These are phyloP conservation scores for Thaumatotibia leucotreta DNA, from an alignment of 1,140 invertebrate species.

Conservation along the genomic window DNA sequence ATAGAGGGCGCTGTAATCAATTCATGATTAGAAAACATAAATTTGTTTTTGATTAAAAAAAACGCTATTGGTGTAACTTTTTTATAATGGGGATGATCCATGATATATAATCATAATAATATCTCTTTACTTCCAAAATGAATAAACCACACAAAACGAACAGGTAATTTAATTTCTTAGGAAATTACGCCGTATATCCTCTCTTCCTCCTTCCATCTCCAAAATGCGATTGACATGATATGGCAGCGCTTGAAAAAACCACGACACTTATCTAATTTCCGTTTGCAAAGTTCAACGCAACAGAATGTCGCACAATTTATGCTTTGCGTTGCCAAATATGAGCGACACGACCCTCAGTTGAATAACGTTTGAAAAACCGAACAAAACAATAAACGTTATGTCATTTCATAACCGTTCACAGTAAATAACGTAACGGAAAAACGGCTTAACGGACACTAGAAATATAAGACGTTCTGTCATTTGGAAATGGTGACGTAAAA, in stretches of 20 bases:
- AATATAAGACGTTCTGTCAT: background rate
- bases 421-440: background rate
- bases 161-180: background rate
- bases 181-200: background rate
- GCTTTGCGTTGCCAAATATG: background rate
- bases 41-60: no score
- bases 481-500: background rate
- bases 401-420: background rate
- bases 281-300: background rate
- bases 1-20: no score
- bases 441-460: background rate
- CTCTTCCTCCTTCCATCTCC: background rate
- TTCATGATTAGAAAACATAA: no score
- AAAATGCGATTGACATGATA: background rate
- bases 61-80: no score
- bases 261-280: background rate
- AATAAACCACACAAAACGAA: background rate
- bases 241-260: background rate
- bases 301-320: conserved; percentile 3
- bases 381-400: background rate
- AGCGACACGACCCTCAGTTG: background rate
- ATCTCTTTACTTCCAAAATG: background rate
- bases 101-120: no score
- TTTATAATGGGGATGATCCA: no score
- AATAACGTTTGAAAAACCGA: background rate